Evolutionary conservation across 2,797 vertebrate genomes (phyloP).

Genomic region (Sebastes vulpes): DNA sequence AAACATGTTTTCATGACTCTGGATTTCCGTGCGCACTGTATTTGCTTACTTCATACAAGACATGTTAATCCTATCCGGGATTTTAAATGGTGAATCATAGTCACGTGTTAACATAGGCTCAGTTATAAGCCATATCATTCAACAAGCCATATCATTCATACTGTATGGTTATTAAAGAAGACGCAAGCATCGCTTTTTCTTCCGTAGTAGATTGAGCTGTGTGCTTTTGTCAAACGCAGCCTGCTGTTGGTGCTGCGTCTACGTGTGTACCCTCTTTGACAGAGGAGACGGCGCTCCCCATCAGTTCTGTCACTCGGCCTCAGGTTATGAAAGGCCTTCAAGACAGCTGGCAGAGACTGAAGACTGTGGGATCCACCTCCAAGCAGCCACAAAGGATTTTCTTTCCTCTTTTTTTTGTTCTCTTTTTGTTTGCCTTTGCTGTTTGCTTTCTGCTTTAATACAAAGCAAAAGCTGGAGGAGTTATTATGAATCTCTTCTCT

Average conservation of each 20-base stretch:
- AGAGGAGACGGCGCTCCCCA: conserved; percentile 79
- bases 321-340: conserved; percentile 81
- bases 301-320: conserved; percentile 83
- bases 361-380: conserved; percentile 35
- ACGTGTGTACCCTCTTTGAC: conserved; percentile 64
- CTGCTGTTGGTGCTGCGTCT: conserved; percentile 5
- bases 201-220: neutral
- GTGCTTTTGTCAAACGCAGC: neutral
- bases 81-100: conserved; percentile 21
- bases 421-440: neutral
- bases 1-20: conserved; percentile 38
- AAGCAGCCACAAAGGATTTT: conserved; percentile 23
- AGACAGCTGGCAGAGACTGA: conserved; percentile 67
- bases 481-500: conserved; percentile 7
- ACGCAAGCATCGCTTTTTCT: neutral
- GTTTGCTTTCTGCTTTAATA: conserved; percentile 27
- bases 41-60: conserved; percentile 11
- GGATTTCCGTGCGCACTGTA: conserved; percentile 8
- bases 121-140: neutral
- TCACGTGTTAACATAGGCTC: neutral
- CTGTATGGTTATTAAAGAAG: neutral
- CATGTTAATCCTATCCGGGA: conserved; percentile 44
- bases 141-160: neutral
- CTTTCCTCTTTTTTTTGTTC: neutral
- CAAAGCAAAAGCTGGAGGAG: conserved; percentile 29